Conservation (phyloP, 2,888 invertebrate genomes). For the Drosophila fulvimacula region DNA sequence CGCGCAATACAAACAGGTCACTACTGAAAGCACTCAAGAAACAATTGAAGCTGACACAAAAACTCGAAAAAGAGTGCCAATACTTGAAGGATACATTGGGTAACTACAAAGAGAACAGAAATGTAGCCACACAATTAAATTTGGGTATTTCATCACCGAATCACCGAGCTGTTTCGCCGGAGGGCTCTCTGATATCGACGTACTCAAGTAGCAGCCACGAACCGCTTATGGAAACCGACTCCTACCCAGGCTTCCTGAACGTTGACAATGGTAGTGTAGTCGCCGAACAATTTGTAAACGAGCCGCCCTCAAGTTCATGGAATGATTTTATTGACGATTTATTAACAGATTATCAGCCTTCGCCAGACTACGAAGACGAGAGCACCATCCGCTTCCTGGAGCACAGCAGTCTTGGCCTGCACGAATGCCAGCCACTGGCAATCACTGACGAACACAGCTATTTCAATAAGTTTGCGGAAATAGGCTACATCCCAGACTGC, state of each 20-base stretch:
- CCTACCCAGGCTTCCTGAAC: slow-evolving; percentile 39
- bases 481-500: slow-evolving; percentile 87
- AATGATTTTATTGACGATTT: slow-evolving; percentile 71
- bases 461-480: slow-evolving; percentile 49
- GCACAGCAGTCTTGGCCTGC: slow-evolving; percentile 44
- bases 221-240: slow-evolving; percentile 24
- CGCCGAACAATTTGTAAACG: slow-evolving; percentile 41
- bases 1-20: slow-evolving; percentile 85
- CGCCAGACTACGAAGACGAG: slow-evolving; percentile 47
- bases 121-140: slow-evolving; percentile 83
- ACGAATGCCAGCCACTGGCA: slow-evolving; percentile 19
- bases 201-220: slow-evolving; percentile 53
- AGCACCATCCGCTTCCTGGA: slow-evolving; percentile 50
- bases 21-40: slow-evolving; percentile 85
- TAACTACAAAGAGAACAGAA: slow-evolving; percentile 86
- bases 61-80: slow-evolving; percentile 86
- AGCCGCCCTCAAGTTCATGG: slow-evolving; percentile 48
- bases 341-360: slow-evolving; percentile 74
- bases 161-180: slow-evolving; percentile 39
- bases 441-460: slow-evolving; percentile 62
- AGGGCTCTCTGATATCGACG: slow-evolving; percentile 48
- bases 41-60: slow-evolving; percentile 85
- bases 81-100: slow-evolving; percentile 86
- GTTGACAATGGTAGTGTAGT: slow-evolving; percentile 64
- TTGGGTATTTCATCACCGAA: slow-evolving; percentile 12